These are phyloP conservation scores for Acanthurus leucopareius DNA, from an alignment of 2,797 vertebrate species.

Conservation along the genomic window DNA sequence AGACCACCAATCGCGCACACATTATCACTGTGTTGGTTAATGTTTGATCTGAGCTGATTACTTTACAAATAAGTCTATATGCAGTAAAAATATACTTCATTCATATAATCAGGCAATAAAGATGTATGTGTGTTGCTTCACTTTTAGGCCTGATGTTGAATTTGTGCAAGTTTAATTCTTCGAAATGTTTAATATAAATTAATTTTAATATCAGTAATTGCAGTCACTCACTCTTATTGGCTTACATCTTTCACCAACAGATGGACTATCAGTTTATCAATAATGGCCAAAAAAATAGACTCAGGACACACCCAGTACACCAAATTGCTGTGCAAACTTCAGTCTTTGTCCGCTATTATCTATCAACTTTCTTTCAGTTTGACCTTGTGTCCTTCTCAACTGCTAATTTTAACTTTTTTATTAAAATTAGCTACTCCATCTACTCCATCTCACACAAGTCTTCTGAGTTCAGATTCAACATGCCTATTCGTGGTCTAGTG, in stretches of 20 bases:
- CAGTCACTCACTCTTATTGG: neutral
- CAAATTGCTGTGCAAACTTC: neutral
- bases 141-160: too few species aligned
- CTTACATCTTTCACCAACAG: neutral
- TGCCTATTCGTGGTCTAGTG: too few species aligned
- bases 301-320: too few species aligned
- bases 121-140: neutral
- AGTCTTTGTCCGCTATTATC: neutral
- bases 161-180: too few species aligned
- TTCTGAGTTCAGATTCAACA: neutral
- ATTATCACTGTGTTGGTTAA: constrained; percentile 24
- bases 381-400: neutral
- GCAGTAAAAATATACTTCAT: too few species aligned
- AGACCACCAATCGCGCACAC: neutral
- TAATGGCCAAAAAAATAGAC: neutral
- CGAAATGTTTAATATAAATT: too few species aligned
- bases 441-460: neutral
- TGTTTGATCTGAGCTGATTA: constrained; percentile 19
- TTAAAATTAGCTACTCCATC: too few species aligned
- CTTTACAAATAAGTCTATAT: too few species aligned
- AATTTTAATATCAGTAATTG: too few species aligned
- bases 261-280: too few species aligned
- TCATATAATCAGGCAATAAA: neutral
- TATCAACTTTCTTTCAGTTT: neutral
- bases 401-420: neutral